Evolutionary conservation across 2,888 invertebrate genomes (phyloP).

Genomic region (Cheiracanthium punctorium): DNA sequence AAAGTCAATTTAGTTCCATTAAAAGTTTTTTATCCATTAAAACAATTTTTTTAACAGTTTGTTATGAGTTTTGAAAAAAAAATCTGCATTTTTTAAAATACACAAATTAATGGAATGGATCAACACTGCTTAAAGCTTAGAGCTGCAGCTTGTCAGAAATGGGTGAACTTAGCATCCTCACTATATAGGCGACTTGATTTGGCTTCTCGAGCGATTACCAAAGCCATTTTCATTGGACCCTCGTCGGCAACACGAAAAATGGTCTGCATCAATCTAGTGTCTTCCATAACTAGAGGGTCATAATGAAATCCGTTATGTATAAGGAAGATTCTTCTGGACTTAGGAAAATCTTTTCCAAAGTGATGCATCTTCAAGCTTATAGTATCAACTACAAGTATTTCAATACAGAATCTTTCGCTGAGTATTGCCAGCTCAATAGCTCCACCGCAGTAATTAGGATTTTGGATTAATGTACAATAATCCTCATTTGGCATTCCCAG

Average conservation of each 20-base stretch:
- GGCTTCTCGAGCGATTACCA: constrained; percentile 90
- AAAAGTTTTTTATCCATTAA: no score
- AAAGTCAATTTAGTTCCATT: no score
- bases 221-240: constrained; percentile 85
- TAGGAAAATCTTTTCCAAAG: constrained; percentile 92
- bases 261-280: constrained; percentile 80
- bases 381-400: constrained; percentile 95
- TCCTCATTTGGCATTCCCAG: constrained; percentile 82
- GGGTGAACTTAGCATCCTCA: constrained; percentile 89
- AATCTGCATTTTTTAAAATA: no score
- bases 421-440: constrained; percentile 94
- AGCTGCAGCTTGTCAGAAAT: no score
- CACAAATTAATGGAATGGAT: no score
- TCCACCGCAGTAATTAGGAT: constrained; percentile 94
- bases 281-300: constrained; percentile 93
- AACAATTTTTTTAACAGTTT: no score
- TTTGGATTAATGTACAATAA: constrained; percentile 93
- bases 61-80: no score
- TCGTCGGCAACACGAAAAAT: constrained; percentile 87
- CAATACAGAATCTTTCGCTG: constrained; percentile 89
- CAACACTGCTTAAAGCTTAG: no score
- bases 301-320: constrained; percentile 98
- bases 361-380: constrained; percentile 91
- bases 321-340: constrained; percentile 87
- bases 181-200: constrained; percentile 93